A percentile compares a stretch with the other conserved stretches of the same genome.
Conservation (phyloP, 2,113 vertebrate genomes). For the Gambusia affinis region DNA sequence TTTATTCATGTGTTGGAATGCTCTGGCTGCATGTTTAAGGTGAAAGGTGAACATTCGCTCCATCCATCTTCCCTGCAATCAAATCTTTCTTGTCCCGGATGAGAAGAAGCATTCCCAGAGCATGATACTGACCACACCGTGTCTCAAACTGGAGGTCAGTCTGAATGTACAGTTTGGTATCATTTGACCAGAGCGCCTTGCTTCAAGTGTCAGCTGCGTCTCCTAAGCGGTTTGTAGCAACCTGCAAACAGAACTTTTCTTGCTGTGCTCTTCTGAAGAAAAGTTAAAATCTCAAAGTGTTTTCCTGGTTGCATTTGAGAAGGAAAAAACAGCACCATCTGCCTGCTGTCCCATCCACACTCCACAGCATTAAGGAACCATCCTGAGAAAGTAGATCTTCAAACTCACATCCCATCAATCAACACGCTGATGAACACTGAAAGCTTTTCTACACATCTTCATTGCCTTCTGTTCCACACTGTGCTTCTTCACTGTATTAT, state of each 20-base stretch:
- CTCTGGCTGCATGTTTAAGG: too few relatives aligned
- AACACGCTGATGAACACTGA: constrained; percentile 38
- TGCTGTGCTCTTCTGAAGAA: too few relatives aligned
- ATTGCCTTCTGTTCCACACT: constrained; percentile 3
- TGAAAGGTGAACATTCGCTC: background rate
- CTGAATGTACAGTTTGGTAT: too few relatives aligned
- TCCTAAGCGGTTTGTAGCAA: too few relatives aligned
- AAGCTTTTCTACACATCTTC: constrained; percentile 4
- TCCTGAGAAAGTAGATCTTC: constrained; percentile 31
- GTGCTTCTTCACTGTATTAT: constrained; percentile 1
- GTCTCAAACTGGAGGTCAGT: background rate
- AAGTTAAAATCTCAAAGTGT: too few relatives aligned
- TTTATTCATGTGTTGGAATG: too few relatives aligned
- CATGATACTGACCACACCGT: background rate
- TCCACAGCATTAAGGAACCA: background rate
- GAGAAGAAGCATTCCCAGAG: background rate
- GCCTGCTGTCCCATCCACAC: constrained; percentile 25
- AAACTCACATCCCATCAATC: constrained; percentile 36
- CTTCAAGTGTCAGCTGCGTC: too few relatives aligned
- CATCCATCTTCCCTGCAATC: background rate
- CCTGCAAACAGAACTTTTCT: too few relatives aligned
- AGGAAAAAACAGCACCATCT: constrained; percentile 62
- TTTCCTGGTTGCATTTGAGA: constrained; percentile 63
- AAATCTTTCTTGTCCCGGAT: background rate
- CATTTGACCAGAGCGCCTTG: too few relatives aligned